Evolutionary conservation across 2,888 invertebrate species (phyloP), one percentile per base, ranked within the genome.

Genomic region (Ernsta delagoae): DNA sequence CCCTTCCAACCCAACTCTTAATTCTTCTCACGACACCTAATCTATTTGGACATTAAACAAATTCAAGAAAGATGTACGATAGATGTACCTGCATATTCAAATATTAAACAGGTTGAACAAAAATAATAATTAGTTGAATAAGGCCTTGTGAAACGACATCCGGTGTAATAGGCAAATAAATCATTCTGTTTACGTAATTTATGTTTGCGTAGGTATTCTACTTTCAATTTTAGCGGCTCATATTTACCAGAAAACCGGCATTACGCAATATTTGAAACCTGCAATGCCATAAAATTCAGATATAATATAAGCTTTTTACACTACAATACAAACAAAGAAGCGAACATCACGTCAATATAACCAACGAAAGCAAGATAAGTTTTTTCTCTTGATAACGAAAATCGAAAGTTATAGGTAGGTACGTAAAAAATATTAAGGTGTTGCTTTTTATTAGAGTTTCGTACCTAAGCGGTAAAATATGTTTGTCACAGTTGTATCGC

Each of bases 111-210:
- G 59, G 12, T 66, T 66, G 53, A 60, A 66, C 65, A 67, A 67
- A 67, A 61, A 61, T 67, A 60, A 67, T 67, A 57, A 57, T 59
- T 61, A 67, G 54, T 79, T 78, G 78, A 79, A 76, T 70, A 74
- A 78, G 74, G 78, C 78, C 75, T 75, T 75, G 75, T 72, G 65
- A 78, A 79, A 79, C 77, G 75, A 79, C 79, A 80, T 84, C 83
- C 81, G 83, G 80, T 79, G 76, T 82, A 70, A 72, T 73, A 65
- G 66, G 59, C 70, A 74, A 72, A n/a, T n/a, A n/a, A n/a, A 73
- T 77, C 72, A 73, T 70, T 57, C 68, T 71, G 70, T 69, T 67
- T 67, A 67, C 60, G 61, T 72, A 70, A 76, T 70, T 72, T 71
- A 65, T 60, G 64, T 70, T 65, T 67, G 65, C 57, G 72, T 69